A percentile compares a stretch with the other conserved stretches of the same genome.
Conservation (phyloP, 2,888 invertebrate genomes). For the Carterocephalus palaemon region DNA sequence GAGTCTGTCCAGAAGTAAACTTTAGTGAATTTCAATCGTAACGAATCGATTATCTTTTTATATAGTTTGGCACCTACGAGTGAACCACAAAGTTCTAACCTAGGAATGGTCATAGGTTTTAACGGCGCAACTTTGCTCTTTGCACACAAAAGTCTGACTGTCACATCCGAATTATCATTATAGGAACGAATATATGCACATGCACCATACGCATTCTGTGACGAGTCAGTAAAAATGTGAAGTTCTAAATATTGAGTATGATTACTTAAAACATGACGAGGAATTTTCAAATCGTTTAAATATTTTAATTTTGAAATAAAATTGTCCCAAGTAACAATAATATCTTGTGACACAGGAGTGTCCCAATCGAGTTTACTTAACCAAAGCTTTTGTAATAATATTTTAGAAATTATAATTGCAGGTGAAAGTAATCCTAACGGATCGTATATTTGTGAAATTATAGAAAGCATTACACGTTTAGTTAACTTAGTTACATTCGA, state of each 20-base stretch:
- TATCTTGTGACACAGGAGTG: too few relatives aligned
- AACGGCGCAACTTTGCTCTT: slow-evolving; percentile 17
- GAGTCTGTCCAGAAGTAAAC: slow-evolving; percentile 8
- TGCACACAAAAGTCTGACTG: slow-evolving; percentile 13
- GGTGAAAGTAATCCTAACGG: slow-evolving; percentile 27
- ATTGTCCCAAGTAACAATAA: too few relatives aligned
- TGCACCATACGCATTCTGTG: slow-evolving; percentile 23
- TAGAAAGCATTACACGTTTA: slow-evolving; percentile 29
- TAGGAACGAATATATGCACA: slow-evolving; percentile 22
- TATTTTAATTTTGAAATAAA: not conserved
- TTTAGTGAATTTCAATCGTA: slow-evolving; percentile 10
- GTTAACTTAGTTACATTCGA: slow-evolving; percentile 22
- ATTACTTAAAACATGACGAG: slow-evolving; percentile 10
- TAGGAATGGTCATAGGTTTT: slow-evolving; percentile 6
- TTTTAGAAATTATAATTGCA: slow-evolving; percentile 22
- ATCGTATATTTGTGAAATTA: slow-evolving; percentile 26
- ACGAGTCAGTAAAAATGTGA: slow-evolving; percentile 26
- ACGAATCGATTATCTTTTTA: slow-evolving; percentile 18
- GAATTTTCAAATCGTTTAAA: slow-evolving; percentile 18
- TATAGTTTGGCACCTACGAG: slow-evolving; percentile 19
- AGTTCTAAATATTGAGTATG: slow-evolving; percentile 5
- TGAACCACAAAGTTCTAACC: too few relatives aligned
- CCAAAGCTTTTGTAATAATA: slow-evolving; percentile 10
- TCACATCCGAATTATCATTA: not conserved
- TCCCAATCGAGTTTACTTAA: too few relatives aligned